Percentiles rank a stretch among this genome's conserved stretches.
phyloP scores from a whole-genome alignment of 2,113 vertebrate genomes.

The Anseranas semipalmata region DNA sequence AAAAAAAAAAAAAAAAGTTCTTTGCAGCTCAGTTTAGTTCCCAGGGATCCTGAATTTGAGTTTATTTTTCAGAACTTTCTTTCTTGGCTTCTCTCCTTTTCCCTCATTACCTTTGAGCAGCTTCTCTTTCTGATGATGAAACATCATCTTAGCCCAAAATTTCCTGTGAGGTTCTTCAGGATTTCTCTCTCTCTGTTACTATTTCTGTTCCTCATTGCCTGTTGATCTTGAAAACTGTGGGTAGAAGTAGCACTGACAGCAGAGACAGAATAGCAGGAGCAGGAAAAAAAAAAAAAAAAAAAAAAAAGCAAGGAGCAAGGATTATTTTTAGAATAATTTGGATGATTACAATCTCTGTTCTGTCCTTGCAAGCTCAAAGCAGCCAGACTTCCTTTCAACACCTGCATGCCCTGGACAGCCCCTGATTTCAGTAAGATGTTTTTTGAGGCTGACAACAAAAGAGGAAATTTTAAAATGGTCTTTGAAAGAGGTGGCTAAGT shows the following conservation, averaged over 20 bases:
- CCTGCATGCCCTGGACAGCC: not conserved
- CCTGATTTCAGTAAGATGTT: not conserved
- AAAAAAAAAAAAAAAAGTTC: not conserved
- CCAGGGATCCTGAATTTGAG: not conserved
- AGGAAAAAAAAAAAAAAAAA: no score
- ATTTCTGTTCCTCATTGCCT: not conserved
- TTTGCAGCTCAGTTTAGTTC: not conserved
- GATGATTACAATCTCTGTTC: not conserved
- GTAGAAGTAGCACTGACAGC: not conserved
- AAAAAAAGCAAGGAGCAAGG: not conserved
- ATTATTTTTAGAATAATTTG: not conserved
- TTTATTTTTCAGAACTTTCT: not conserved
- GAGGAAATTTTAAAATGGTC: not conserved
- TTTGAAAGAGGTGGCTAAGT: not conserved
- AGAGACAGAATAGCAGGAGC: not conserved
- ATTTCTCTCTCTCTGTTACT: not conserved
- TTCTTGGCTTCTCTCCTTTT: not conserved
- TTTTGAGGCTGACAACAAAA: not conserved
- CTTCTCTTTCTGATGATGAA: not conserved
- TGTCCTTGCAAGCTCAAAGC: not conserved
- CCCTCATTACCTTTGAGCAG: not conserved
- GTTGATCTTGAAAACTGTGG: not conserved
- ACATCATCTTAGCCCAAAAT: not conserved
- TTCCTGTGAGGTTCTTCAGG: not conserved
- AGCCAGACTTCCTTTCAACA: not conserved